A percentile compares a stretch with the other conserved stretches of the same genome.
phyloP scores from a whole-genome alignment of 2,797 vertebrate species.

The Mormyrus hasselquistii region DNA sequence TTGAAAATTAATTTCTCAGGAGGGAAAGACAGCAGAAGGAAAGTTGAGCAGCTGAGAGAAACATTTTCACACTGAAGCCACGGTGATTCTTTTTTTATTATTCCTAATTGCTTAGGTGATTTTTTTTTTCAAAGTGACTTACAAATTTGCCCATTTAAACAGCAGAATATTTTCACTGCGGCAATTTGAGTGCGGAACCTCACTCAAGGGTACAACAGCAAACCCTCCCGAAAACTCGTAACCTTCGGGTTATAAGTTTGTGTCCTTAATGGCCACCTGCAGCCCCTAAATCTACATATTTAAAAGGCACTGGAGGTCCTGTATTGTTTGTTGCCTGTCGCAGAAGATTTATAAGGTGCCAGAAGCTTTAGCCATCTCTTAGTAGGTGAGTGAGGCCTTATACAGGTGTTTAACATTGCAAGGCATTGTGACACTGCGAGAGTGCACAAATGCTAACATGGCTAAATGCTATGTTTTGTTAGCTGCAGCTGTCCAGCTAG shows the following conservation, averaged over 20 bases:
- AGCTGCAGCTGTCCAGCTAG: background rate
- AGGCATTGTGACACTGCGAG: background rate
- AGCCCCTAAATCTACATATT: background rate
- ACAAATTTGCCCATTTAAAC: slow-evolving; percentile 4
- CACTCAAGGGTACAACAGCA: background rate
- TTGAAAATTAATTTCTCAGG: slow-evolving; percentile 61
- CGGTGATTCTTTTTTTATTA: background rate
- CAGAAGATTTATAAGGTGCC: background rate
- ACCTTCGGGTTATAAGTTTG: slow-evolving; percentile 23
- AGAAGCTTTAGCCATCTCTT: background rate
- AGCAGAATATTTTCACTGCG: background rate
- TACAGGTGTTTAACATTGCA: background rate
- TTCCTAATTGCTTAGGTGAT: slow-evolving; percentile 10
- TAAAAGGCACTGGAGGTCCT: background rate
- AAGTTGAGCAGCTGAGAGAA: slow-evolving; percentile 62
- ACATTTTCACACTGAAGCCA: slow-evolving; percentile 28
- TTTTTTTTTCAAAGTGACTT: background rate
- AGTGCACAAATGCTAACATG: background rate
- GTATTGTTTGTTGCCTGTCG: background rate
- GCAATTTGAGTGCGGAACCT: background rate
- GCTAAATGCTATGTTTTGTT: background rate
- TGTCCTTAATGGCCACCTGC: background rate
- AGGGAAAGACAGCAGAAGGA: slow-evolving; percentile 59
- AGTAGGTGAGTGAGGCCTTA: background rate
- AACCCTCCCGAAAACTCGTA: background rate